phyloP scores from a whole-genome alignment of 2,888 invertebrate species.

The Perdita meconis region DNA sequence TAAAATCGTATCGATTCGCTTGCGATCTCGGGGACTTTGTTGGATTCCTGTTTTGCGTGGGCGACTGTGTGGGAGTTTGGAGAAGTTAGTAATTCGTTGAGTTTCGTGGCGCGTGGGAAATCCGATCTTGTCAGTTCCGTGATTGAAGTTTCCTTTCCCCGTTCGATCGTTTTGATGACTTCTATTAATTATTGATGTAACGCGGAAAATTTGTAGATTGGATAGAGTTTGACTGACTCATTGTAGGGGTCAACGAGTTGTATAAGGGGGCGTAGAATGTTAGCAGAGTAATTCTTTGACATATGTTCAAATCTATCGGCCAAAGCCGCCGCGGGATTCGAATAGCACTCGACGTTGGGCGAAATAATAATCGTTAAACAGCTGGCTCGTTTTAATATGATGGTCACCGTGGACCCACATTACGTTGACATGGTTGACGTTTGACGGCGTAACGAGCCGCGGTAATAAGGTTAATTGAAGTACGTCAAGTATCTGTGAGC shows the following conservation, averaged over 20 bases:
- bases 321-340: background rate
- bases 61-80: background rate
- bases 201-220: no score
- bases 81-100: no score
- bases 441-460: conserved; percentile 75
- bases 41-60: conserved; percentile 1
- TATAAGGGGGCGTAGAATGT: background rate
- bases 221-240: no score
- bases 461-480: conserved; percentile 82
- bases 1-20: conserved; percentile 48
- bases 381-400: conserved; percentile 39
- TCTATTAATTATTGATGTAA: no score
- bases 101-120: no score
- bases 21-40: conserved; percentile 2
- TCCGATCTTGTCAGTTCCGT: no score
- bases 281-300: background rate
- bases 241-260: background rate
- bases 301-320: conserved; percentile 28
- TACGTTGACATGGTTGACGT: conserved; percentile 73
- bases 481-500: conserved; percentile 77
- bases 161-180: no score
- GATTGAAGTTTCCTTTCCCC: no score
- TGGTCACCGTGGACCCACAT: conserved; percentile 62
- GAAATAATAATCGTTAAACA: conserved; percentile 48
- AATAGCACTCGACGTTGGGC: conserved; percentile 26